Percentiles rank a stretch among this genome's conserved stretches.
These are phyloP conservation scores for Zoanthus sociatus DNA, from an alignment of 92 coral and sea anemone species.

Conservation along the genomic window DNA sequence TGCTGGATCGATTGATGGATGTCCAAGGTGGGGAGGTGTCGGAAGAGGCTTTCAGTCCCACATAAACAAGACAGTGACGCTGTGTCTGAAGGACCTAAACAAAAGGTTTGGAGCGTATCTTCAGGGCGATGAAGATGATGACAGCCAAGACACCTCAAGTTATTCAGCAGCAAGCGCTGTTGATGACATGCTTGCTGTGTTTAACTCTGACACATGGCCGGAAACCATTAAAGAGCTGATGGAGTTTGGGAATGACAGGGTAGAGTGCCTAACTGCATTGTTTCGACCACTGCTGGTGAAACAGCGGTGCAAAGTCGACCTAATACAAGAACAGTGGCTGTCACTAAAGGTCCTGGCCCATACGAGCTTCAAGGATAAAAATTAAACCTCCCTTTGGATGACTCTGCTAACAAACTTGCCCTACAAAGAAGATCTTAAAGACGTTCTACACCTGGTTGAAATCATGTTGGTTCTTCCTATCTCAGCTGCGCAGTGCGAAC, in stretches of 20 bases:
- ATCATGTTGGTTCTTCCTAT: conserved; percentile 17
- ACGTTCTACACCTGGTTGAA: conserved; percentile 15
- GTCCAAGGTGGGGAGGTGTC: too few species aligned
- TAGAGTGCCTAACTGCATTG: conserved; percentile 16
- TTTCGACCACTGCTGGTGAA: conserved; percentile 19
- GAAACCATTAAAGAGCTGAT: conserved; percentile 14
- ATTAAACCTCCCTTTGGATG: conserved; percentile 10
- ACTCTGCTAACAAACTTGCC: conserved; percentile 18
- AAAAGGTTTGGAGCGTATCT: too few species aligned
- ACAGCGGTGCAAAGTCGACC: conserved; percentile 14
- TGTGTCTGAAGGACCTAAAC: too few species aligned
- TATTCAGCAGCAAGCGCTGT: too few species aligned
- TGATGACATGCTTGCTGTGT: not conserved
- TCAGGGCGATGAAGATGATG: too few species aligned
- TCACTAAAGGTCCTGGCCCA: conserved; percentile 17
- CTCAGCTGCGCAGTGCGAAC: conserved; percentile 16
- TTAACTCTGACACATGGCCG: conserved; percentile 11
- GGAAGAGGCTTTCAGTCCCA: too few species aligned
- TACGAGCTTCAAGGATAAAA: not conserved
- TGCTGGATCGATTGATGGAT: too few species aligned
- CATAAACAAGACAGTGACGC: too few species aligned
- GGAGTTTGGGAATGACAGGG: conserved; percentile 14
- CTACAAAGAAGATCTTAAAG: conserved; percentile 16
- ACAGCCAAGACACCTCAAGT: too few species aligned
- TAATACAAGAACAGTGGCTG: conserved; percentile 10